A percentile compares a stretch with the other conserved stretches of the same genome.
phyloP scores from a whole-genome alignment of 2,797 vertebrate genomes.

The Synanceia verrucosa region DNA sequence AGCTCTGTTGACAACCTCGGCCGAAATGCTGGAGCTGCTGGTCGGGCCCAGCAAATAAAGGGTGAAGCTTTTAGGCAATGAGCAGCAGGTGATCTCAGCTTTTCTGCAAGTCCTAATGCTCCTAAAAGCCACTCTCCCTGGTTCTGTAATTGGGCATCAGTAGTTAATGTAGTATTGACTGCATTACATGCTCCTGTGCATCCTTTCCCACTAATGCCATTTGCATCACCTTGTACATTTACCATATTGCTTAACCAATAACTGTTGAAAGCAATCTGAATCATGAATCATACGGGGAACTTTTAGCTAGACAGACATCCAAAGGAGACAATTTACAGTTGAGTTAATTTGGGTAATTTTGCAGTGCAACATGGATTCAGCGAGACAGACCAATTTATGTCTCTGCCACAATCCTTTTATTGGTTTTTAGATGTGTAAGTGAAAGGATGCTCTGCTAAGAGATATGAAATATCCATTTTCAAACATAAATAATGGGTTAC shows the following conservation, averaged over 20 bases:
- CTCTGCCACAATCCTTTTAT: slow-evolving; percentile 90
- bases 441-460: slow-evolving; percentile 88
- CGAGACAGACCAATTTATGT: slow-evolving; percentile 97
- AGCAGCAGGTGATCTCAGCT: slow-evolving; percentile 99
- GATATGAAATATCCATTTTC: slow-evolving; percentile 89
- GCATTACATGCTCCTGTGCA: slow-evolving; percentile 99
- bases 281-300: slow-evolving; percentile 99
- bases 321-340: slow-evolving; percentile 99
- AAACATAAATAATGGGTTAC: slow-evolving; percentile 81
- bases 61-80: slow-evolving; percentile 99
- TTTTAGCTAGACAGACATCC: slow-evolving; percentile 98
- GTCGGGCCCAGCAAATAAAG: slow-evolving; percentile 92
- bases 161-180: slow-evolving; percentile 99
- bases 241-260: slow-evolving; percentile 99
- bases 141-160: slow-evolving; percentile 99
- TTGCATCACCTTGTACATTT: slow-evolving; percentile 99
- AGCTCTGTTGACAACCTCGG: slow-evolving; percentile 73
- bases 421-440: slow-evolving; percentile 92
- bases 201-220: slow-evolving; percentile 99
- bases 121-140: slow-evolving; percentile 99
- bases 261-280: slow-evolving; percentile 99
- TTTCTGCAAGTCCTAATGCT: slow-evolving; percentile 99
- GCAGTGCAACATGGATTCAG: slow-evolving; percentile 93
- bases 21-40: slow-evolving; percentile 82
- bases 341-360: slow-evolving; percentile 99